Conservation (phyloP, 2,113 vertebrate genomes). For the Malaclemys terrapin region DNA sequence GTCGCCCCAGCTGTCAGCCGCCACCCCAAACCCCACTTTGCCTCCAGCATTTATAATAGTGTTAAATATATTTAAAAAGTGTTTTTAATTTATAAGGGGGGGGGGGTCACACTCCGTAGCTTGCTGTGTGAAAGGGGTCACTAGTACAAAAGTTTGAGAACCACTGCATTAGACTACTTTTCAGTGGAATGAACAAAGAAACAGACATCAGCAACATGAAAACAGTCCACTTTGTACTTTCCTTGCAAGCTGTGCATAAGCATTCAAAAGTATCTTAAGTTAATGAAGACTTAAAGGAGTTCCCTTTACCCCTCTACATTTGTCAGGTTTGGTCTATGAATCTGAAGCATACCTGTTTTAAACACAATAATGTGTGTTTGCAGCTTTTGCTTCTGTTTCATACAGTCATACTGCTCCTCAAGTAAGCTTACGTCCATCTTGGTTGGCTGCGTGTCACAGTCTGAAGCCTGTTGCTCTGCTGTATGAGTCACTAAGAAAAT, state of each 20-base stretch:
- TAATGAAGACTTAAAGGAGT: background rate
- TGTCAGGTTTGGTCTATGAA: background rate
- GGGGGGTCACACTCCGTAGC: too few species aligned
- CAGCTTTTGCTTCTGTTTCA: slow-evolving; percentile 80
- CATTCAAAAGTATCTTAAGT: background rate
- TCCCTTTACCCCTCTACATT: background rate
- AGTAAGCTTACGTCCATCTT: slow-evolving; percentile 85
- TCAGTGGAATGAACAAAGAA: background rate
- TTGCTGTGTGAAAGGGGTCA: too few species aligned
- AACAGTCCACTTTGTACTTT: background rate
- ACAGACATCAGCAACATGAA: background rate
- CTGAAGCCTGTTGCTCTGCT: slow-evolving; percentile 69
- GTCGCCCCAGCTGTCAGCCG: too few species aligned
- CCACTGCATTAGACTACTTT: background rate
- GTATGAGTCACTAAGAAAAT: slow-evolving; percentile 72
- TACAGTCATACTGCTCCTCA: slow-evolving; percentile 83
- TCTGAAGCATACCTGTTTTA: slow-evolving; percentile 80
- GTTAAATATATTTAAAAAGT: too few species aligned
- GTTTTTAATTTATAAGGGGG: too few species aligned
- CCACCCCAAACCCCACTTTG: too few species aligned
- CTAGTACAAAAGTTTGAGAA: too few species aligned
- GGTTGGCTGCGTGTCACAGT: slow-evolving; percentile 52
- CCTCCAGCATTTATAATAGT: too few species aligned
- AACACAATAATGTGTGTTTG: slow-evolving; percentile 80
- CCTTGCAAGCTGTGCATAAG: background rate